Evolutionary conservation across 2,113 vertebrate genomes (phyloP).

Genomic region (Callopanchax toddi): DNA sequence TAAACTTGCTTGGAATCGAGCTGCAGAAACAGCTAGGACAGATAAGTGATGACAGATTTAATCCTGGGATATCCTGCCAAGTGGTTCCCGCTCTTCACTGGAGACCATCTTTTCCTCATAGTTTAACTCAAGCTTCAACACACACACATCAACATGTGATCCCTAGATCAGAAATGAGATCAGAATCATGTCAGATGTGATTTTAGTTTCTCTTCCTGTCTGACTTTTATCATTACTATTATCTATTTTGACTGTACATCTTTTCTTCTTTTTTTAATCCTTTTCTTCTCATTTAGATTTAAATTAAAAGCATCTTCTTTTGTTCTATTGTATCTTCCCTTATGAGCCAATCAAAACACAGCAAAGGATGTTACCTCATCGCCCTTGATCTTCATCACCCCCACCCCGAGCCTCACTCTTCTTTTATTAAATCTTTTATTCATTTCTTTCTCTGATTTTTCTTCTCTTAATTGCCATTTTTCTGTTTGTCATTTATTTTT

Average conservation of each 20-base stretch:
- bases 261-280: background rate
- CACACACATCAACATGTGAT: conserved; percentile 25
- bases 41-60: conserved; percentile 37
- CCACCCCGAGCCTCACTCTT: conserved; percentile 4
- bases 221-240: background rate
- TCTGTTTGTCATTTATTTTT: too few species aligned
- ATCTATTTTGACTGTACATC: background rate
- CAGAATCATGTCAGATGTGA: background rate
- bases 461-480: too few species aligned
- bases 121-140: background rate
- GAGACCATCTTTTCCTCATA: conserved; percentile 15
- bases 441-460: conserved; percentile 18
- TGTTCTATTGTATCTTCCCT: background rate
- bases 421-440: conserved; percentile 19
- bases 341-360: conserved; percentile 53
- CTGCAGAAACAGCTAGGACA: conserved; percentile 18
- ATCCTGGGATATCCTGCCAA: conserved; percentile 60
- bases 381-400: conserved; percentile 33
- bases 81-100: conserved; percentile 58
- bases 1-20: background rate
- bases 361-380: conserved; percentile 52
- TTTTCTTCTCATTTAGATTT: background rate
- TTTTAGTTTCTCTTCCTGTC: background rate
- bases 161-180: conserved; percentile 6
- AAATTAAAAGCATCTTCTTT: conserved; percentile 25